These are phyloP conservation scores for Nomia melanderi DNA, from an alignment of 1,140 invertebrate genomes.

Conservation along the genomic window DNA sequence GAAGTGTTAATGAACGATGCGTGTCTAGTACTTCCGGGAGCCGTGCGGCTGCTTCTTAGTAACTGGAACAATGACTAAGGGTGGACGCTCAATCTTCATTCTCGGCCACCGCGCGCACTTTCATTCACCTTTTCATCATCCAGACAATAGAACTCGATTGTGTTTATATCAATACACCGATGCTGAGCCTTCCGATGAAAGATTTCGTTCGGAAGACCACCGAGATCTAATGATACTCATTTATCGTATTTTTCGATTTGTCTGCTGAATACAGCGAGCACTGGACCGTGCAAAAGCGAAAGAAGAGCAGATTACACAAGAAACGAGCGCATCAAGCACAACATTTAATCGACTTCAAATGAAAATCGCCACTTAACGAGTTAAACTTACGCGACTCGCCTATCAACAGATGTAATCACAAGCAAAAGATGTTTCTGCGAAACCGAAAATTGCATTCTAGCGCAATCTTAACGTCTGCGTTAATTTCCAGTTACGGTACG, in stretches of 20 bases:
- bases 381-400: neutral
- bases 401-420: neutral
- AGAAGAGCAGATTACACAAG: neutral
- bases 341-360: too few relatives aligned
- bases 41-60: neutral
- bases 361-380: too few relatives aligned
- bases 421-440: neutral
- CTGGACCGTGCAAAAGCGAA: neutral
- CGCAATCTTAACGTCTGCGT: neutral
- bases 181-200: neutral
- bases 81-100: conserved; percentile 25
- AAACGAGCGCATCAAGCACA: too few relatives aligned
- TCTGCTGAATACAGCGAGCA: too few relatives aligned
- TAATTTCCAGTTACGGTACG: neutral
- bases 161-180: neutral
- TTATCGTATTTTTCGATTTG: neutral
- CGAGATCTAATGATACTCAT: neutral
- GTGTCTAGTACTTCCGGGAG: conserved; percentile 27
- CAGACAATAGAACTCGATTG: conserved; percentile 3
- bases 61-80: neutral
- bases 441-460: neutral
- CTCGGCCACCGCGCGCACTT: neutral
- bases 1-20: conserved; percentile 34
- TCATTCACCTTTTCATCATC: conserved; percentile 1
- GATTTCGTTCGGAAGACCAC: neutral